A percentile compares a stretch with the other conserved stretches of the same genome.
phyloP scores from a whole-genome alignment of 2,113 vertebrate species.

The Pithys albifrons region DNA sequence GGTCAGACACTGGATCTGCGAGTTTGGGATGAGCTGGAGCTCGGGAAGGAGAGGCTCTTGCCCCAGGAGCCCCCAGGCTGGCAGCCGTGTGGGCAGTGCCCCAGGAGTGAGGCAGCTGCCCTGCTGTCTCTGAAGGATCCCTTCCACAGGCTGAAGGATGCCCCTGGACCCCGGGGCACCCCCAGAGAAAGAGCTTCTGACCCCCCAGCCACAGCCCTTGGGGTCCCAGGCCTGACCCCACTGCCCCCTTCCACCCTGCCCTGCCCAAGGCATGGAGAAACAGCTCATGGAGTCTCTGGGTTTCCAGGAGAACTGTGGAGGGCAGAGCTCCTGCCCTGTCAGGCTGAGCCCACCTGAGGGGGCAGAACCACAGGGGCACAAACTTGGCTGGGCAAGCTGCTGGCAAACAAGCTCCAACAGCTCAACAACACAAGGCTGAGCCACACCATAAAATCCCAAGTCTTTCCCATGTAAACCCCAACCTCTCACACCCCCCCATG shows the following conservation, averaged over 20 bases:
- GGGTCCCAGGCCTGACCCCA: rapidly evolving
- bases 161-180: not conserved
- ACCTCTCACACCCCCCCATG: rapidly evolving
- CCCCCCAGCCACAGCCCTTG: rapidly evolving
- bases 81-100: not conserved
- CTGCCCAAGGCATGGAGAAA: rapidly evolving
- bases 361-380: not conserved
- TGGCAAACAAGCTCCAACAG: not conserved
- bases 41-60: not conserved
- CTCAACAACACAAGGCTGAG: not conserved
- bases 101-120: not conserved
- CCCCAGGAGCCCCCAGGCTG: not conserved
- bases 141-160: not conserved
- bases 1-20: rapidly evolving
- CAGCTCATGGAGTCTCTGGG: rapidly evolving
- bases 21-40: not conserved
- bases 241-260: not conserved
- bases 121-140: not conserved
- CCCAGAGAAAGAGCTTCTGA: not conserved
- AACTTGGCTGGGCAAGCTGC: rapidly evolving
- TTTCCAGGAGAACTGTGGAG: rapidly evolving
- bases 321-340: rapidly evolving
- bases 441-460: too few relatives aligned
- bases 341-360: not conserved
- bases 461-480: not conserved